Evolutionary conservation across 2,113 vertebrate species (phyloP), one percentile per base, ranked within the genome.

Genomic region (Xiphophorus maculatus): DNA sequence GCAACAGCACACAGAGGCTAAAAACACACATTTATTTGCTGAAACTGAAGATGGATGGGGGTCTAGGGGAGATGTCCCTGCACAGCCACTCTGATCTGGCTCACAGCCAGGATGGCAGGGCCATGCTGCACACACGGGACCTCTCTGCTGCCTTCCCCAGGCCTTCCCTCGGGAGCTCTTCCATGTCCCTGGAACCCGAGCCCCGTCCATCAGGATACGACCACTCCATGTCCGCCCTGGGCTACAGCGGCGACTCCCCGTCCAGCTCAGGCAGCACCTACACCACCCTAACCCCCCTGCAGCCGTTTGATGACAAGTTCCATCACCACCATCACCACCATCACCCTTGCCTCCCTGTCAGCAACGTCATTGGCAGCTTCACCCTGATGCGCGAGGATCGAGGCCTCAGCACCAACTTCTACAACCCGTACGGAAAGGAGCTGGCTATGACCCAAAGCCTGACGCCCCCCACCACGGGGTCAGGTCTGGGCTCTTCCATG

Each of bases 331-430:
- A 90, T 40, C 94, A 95, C 71, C 95, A 95, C 75, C 95, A 95
- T 79, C 95, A 95, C 79, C 95, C 95, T 27, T 95, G 95, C 78
- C 87, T 96, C 66, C 94, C 95, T 0, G 94, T 95, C 89, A 95
- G 95, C 84, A 96, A 95, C 3, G 95, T 96, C 62, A 95, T 96
- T 2, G 95, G 95, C 66, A 95, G 95, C 91, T 95, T 96, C 84
- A 95, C 95, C 32, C 94, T 96, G 42, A 95, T 96, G 95, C 92
- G 95, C 0, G 95, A 96, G 60, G 95, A 96, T 66, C 80, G 95
- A 33, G 91, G 93, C 66, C 91, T 96, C 42, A 79, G 91, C n/a
- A 80, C 93, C 63, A 95, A 95, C 83, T 96, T 96, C 90, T 96
- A 96, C 87, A 94, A 93, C 88, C 93, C 95, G 0, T 96, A 96